Percentiles rank a stretch among this genome's conserved stretches.
Conservation (phyloP, 2,888 invertebrate species). For the Synanthedon myopaeformis region DNA sequence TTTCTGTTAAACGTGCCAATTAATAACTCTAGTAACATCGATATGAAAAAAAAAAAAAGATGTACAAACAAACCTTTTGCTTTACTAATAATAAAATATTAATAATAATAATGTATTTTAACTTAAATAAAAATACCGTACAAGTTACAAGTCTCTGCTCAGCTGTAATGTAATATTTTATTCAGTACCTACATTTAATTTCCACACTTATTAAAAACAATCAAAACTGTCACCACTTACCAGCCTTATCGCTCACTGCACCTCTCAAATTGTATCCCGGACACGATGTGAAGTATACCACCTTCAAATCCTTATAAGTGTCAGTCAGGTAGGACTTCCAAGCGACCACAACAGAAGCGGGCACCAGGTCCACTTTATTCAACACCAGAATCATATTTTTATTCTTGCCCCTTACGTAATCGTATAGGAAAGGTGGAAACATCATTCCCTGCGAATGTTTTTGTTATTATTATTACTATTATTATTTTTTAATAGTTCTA, state of each 20-base stretch:
- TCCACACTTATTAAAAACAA: too few relatives aligned
- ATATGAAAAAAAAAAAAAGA: too few relatives aligned
- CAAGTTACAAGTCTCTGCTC: too few relatives aligned
- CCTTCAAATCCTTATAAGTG: constrained; percentile 78
- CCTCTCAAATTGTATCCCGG: constrained; percentile 79
- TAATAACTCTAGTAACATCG: too few relatives aligned
- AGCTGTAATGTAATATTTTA: too few relatives aligned
- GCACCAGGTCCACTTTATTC: constrained; percentile 93
- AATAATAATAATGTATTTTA: too few relatives aligned
- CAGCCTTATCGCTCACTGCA: constrained; percentile 65
- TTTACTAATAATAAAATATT: too few relatives aligned
- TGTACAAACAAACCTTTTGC: too few relatives aligned
- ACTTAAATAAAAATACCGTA: too few relatives aligned
- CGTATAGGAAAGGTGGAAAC: constrained; percentile 91
- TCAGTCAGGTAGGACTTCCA: constrained; percentile 86
- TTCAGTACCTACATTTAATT: not conserved
- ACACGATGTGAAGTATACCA: constrained; percentile 87
- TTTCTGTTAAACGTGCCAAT: too few relatives aligned
- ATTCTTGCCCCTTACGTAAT: constrained; percentile 77
- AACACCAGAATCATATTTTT: constrained; percentile 89
- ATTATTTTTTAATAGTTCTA: too few relatives aligned
- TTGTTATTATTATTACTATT: too few relatives aligned
- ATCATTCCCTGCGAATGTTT: constrained; percentile 77
- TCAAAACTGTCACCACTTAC: constrained; percentile 24
- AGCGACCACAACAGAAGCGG: constrained; percentile 82